Evolutionary conservation across 2,888 invertebrate genomes (phyloP), one percentile per base, ranked within the genome.

Genomic region (Phengaris arion): DNA sequence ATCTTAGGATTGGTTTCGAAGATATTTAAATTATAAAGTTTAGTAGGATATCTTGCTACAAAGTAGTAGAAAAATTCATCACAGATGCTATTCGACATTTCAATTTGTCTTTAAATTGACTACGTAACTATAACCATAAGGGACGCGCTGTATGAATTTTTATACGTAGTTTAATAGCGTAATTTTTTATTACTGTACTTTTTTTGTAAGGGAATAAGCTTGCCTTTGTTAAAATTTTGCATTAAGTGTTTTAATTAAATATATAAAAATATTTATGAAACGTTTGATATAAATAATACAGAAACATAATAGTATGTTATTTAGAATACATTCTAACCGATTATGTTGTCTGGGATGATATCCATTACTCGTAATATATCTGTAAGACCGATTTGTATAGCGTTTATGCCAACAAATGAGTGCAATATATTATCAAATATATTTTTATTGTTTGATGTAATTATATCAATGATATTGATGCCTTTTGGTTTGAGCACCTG

Each of bases 361-460:
- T 77, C 76, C 57, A 78, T 51, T 52, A 15, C 74, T 13, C 55
- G 70, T 2, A 78, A 68, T 5, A 78, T 70, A 74, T 78, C 78
- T 2, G 78, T 78, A 0, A 78, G 74, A 13, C 77, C 78, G 6
- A 78, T 78, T 55, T 78, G 78, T 54, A 78, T 45, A 45, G 77
- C 95, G 6, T 96, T 96, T 79, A 97, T 96, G 48, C 95, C 95
- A 52, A 96, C 94, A 88, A 97, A 96, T 4, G 96, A 95, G 87
- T 96, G 94, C 0, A 96, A 87, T 51, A 96, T 95, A 83, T 95
- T 95, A 81, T 96, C 94, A 83, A 95, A 95, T 77, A 94, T 95
- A 78, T 91, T 94, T 70, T 46, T 12, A 70, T 70, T 51, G 0
- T 46, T 4, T n/a, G 70, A 70, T 46, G 74, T 74, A 45, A 74